Base-by-base conservation (phyloP, 2,797 vertebrate genomes). In the Valencia hispanica region DNA sequence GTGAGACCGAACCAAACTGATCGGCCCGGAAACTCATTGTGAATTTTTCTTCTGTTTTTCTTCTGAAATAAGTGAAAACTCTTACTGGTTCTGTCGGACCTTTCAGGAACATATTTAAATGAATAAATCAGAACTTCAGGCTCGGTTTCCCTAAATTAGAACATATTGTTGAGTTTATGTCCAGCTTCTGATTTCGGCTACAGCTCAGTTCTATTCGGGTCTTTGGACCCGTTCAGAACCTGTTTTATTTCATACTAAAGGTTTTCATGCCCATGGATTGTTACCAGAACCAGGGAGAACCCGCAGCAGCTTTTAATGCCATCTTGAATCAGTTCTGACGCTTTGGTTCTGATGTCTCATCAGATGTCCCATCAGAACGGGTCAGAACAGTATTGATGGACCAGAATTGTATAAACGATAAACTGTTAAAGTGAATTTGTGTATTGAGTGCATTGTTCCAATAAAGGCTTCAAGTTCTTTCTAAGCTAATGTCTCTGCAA, bases 401-500 rank as follows among this genome's bases (percentile, higher is more conserved):
- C 15, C 3, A 47, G 15, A 47, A 47, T 47, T 10, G 10, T 45
- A 11, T 11, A 11, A 45, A 45, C 12, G 12, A 43, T 45, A 45
- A 45, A 45, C 94, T 95, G 95, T 96, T 90, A 94, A 94, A 95
- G 94, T 91, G 94, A 94, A 95, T 95, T 95, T 96, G 94, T 97
- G 95, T 96, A 96, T 96, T 96, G 96, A 96, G 97, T 94, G 95
- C 91, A 94, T 95, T 95, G 96, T 97, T 97, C 96, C 96, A 98
- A 98, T 98, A 97, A 98, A 98, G 96, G 95, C 96, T 95, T 92
- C 93, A 87, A 95, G 94, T 96, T 96, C 96, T 98, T 97, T 97
- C 96, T 97, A 96, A 91, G 77, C 83, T 0, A 39, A 82, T 39
- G 25, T 43, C 34, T 93, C 91, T 34, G 74, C 18, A 10, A 39